Base-by-base conservation (phyloP, 2,797 vertebrate genomes). In the Vespertilio murinus region DNA sequence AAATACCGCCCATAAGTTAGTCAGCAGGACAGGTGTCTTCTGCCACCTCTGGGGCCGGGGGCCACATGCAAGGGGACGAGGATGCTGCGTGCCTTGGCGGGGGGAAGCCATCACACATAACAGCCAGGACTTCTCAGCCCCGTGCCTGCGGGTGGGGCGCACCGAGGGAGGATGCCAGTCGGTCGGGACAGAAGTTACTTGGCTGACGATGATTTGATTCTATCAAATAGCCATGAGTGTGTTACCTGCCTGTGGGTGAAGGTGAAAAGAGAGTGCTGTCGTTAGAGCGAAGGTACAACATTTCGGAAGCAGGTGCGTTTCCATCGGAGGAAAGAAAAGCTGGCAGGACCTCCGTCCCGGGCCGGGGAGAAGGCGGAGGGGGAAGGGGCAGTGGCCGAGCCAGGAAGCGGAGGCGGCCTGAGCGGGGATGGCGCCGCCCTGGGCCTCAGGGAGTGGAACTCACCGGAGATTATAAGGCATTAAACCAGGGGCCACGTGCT, bases 81-180 rank as follows among this genome's bases (percentile, higher is more conserved):
- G 38, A 18, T 23, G 22, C 17, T 22, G 10, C 6, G 42, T 45
- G 28, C 9, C 40, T 18, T 12, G 67, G 25, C 7, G 3, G 23
- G 11, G 30, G 14, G 3, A 12, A 78, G 45, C 12, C 56, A 47
- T 28, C 0, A 38, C 18, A n/a, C 5, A 23, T 22, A 17, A 45
- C 47, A 2, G 25, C 12, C 14, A 74, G 42, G 59, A 65, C 38
- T 22, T 59, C 22, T 75, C 42, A 25, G 70, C 35, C 73, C 22
- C 0, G 0, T 33, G 25, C 1, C 11, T 70, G 5, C 8, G 59
- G 25, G 40, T 4, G 40, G 22, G n/a, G 6, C 49, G 7, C 47
- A 45, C 45, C 67, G 52, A 80, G 25, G 18, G 30, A 89, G 94
- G 75, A 64, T 28, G 8, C 20, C 23, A 65, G 35, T 47, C 4